phyloP scores from a whole-genome alignment of 2,797 vertebrate genomes.

The Fratercula arctica region DNA sequence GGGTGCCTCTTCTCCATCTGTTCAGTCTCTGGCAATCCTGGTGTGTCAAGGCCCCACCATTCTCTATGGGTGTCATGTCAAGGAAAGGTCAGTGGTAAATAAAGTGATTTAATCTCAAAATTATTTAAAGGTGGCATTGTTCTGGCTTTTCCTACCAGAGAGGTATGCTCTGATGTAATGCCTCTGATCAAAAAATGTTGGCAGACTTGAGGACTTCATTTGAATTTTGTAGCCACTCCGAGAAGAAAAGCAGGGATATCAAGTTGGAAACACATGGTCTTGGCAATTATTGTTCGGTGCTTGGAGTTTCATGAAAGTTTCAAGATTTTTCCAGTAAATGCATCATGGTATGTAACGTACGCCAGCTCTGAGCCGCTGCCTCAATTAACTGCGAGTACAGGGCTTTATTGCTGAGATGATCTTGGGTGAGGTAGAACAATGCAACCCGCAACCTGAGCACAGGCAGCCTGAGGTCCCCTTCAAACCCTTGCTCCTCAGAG shows the following conservation, averaged over 20 bases:
- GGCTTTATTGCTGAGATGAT: not conserved
- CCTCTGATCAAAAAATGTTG: not conserved
- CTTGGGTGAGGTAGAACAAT: not conserved
- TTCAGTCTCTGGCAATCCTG: not conserved
- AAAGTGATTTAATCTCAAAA: not conserved
- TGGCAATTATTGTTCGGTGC: not conserved
- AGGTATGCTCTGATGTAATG: not conserved
- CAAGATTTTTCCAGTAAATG: not conserved
- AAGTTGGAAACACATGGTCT: not conserved
- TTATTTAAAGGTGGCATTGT: not conserved
- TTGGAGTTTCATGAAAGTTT: not conserved
- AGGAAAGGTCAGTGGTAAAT: not conserved
- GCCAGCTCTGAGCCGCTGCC: not conserved
- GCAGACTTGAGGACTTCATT: not conserved
- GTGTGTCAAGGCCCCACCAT: not conserved
- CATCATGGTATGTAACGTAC: not conserved
- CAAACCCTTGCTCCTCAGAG: accelerated
- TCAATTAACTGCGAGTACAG: not conserved
- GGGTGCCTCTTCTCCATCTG: not conserved
- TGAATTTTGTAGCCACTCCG: not conserved
- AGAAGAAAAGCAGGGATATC: not conserved
- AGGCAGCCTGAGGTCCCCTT: not conserved
- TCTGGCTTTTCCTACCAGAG: not conserved
- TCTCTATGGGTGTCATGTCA: not conserved
- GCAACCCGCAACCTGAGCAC: not conserved